Conservation (phyloP, 2,113 vertebrate species). For the Morone chrysops region DNA sequence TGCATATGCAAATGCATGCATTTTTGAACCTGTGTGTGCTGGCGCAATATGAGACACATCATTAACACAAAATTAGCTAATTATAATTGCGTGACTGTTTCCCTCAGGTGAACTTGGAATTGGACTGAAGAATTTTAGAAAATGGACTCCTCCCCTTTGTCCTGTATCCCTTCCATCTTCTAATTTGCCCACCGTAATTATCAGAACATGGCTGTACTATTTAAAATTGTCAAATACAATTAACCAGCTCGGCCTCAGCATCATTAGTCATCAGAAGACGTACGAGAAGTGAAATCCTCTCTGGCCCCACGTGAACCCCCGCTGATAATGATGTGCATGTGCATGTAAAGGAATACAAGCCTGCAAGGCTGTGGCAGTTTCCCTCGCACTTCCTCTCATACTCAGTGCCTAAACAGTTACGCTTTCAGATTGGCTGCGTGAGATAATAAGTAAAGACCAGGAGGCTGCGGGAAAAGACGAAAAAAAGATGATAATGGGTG, state of each 20-base stretch:
- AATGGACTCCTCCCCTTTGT: neutral
- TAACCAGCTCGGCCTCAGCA: constrained; percentile 19
- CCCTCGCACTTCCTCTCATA: neutral
- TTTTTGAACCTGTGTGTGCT: constrained; percentile 17
- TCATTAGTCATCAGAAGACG: constrained; percentile 19
- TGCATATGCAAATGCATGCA: constrained; percentile 37
- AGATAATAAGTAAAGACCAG: neutral
- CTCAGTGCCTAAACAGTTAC: constrained; percentile 19
- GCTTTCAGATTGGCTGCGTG: neutral
- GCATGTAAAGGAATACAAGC: neutral
- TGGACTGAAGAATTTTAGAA: neutral
- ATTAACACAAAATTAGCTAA: constrained; percentile 28
- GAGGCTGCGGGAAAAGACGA: neutral
- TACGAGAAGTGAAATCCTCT: constrained; percentile 38
- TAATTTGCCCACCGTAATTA: constrained; percentile 50
- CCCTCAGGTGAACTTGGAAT: constrained; percentile 25
- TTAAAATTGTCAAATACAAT: constrained; percentile 61
- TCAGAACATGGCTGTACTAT: constrained; percentile 32
- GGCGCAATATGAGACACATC: constrained; percentile 17
- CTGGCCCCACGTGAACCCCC: constrained; percentile 33
- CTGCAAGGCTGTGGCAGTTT: neutral
- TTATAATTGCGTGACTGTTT: constrained; percentile 24
- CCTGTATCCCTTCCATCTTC: constrained; percentile 26
- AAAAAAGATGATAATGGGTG: neutral
- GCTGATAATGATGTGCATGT: constrained; percentile 28